Percentiles rank a stretch among this genome's conserved stretches.
Evolutionary conservation across 2,113 vertebrate species (phyloP).

Genomic region (Amia ocellicauda): DNA sequence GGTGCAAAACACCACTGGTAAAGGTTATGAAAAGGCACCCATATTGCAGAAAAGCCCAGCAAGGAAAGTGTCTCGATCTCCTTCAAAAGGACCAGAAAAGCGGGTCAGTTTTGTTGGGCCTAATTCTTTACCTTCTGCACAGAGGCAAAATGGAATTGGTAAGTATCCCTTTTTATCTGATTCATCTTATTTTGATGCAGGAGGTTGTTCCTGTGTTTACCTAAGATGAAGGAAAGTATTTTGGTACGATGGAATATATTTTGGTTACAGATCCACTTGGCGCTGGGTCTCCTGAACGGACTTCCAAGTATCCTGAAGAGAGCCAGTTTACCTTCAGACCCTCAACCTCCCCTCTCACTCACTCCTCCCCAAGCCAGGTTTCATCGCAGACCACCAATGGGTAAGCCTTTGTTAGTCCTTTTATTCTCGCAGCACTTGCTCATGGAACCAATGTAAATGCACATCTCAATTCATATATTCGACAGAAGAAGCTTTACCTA

Average conservation of each 20-base stretch:
- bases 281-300: conserved; percentile 33
- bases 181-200: background rate
- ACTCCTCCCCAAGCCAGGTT: conserved; percentile 89
- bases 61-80: conserved; percentile 17
- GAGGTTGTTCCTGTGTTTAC: background rate
- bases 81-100: conserved; percentile 43
- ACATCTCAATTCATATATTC: no score
- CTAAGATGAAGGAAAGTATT: background rate
- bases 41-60: conserved; percentile 19
- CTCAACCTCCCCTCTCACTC: conserved; percentile 85
- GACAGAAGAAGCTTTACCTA: no score
- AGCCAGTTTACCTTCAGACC: conserved; percentile 80
- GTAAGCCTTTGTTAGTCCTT: conserved; percentile 45
- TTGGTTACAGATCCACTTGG: conserved; percentile 36
- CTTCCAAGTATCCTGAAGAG: conserved; percentile 50
- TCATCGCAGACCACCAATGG: conserved; percentile 58
- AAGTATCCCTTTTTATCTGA: conserved; percentile 38
- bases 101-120: conserved; percentile 49
- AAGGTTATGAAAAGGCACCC: conserved; percentile 16
- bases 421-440: no score
- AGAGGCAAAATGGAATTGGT: conserved; percentile 48
- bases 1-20: conserved; percentile 25
- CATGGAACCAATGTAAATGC: no score
- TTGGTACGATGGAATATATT: no score
- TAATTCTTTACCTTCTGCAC: conserved; percentile 17